Percentiles rank a stretch among this genome's conserved stretches.
Conservation (phyloP, 2,797 vertebrate species). For the Neosalanx taihuensis region DNA sequence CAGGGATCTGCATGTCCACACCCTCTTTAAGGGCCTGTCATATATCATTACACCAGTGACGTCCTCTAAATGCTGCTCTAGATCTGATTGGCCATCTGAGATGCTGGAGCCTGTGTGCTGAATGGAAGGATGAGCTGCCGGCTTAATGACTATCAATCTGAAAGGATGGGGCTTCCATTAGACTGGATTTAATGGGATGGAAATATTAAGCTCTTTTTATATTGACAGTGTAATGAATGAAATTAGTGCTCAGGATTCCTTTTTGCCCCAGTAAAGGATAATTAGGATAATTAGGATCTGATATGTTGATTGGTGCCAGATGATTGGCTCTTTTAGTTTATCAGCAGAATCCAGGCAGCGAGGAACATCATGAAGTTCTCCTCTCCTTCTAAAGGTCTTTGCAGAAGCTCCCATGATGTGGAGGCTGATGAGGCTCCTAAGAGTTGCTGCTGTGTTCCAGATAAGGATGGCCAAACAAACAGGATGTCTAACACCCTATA, state of each 20-base stretch:
- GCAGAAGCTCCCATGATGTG: conserved; percentile 25
- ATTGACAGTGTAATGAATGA: conserved; percentile 34
- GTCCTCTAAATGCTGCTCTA: conserved; percentile 47
- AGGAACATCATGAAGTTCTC: conserved; percentile 14
- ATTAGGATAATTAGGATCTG: conserved; percentile 27
- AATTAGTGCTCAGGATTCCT: conserved; percentile 40
- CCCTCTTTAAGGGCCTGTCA: conserved; percentile 51
- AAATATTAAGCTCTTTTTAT: conserved; percentile 47
- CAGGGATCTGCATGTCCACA: conserved; percentile 44
- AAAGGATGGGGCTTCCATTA: conserved; percentile 32
- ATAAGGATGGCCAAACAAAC: conserved; percentile 22
- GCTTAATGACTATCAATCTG: conserved; percentile 31
- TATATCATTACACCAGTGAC: conserved; percentile 54
- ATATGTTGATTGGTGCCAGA: conserved; percentile 18
- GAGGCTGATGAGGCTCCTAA: conserved; percentile 19
- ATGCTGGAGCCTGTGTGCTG: conserved; percentile 13
- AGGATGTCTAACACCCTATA: conserved; percentile 3
- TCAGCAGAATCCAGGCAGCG: conserved; percentile 21
- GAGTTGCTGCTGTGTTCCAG: neutral
- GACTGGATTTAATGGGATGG: conserved; percentile 52
- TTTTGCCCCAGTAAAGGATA: conserved; percentile 17
- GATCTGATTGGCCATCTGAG: conserved; percentile 38
- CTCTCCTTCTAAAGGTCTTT: conserved; percentile 15
- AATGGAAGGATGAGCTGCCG: conserved; percentile 31
- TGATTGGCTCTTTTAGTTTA: conserved; percentile 21